Base-by-base conservation (phyloP, 2,113 vertebrate species). In the Pseudorhombus dupliciocellatus region DNA sequence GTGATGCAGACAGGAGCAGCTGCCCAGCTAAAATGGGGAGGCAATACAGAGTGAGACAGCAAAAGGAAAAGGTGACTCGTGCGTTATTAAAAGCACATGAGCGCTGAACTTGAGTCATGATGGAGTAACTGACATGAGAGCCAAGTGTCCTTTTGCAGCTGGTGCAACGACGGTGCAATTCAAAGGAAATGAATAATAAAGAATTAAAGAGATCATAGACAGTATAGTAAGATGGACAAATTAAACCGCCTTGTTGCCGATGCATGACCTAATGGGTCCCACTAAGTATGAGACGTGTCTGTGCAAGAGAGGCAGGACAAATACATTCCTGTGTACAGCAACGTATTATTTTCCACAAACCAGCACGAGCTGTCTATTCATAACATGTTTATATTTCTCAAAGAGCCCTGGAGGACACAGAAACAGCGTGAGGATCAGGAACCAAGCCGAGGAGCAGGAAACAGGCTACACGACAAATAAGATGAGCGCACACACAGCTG, bases 71-170 rank as follows among this genome's bases (percentile, higher is more conserved):
- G 28, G 71, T 34, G 55, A 46, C 15, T 14, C 14, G 51, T 48
- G 28, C 55, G 40, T 68, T 57, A 80, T 76, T 77, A 66, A 83
- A 85, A 74, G 59, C 71, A 80, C 64, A 78, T 61, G 55, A 46
- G 72, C 18, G 25, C 42, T 31, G 30, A 18, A 14, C 59, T 55
- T 30, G 79, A 81, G 68, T 87, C 79, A 78, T 9, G 3, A 52
- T 66, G 24, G 11, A 50, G 48, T 26, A 60, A 37, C 57, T 70
- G 44, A 69, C 73, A 68, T 9, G 44, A 72, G 62, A 62, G 20
- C 28, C 14, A 20, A 40, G 16, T 65, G 68, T 76, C 68, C 52
- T 79, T 52, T 68, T 58, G n/a, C 22, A n/a, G 52, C 42, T 20
- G 0, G 5, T 9, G 15, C 10, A 4, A 7, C 4, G 12, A 6